Percentiles rank a stretch among this genome's conserved stretches.
Evolutionary conservation across 2,888 invertebrate genomes (phyloP).

Genomic region (Ommatoiulus sabulosus): DNA sequence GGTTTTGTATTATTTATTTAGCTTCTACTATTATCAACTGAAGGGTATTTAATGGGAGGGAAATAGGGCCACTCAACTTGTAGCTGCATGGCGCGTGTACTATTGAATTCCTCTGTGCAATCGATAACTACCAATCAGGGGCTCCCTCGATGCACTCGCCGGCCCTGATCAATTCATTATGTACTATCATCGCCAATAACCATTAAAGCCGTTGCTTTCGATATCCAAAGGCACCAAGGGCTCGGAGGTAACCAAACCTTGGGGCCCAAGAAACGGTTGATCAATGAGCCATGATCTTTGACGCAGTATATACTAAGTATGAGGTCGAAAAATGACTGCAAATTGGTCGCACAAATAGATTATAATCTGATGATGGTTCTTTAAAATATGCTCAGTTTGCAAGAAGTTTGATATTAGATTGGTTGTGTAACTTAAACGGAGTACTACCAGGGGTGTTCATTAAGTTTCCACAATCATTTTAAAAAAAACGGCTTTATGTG

Average conservation of each 20-base stretch:
- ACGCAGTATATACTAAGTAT: too few relatives aligned
- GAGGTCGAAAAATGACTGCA: too few relatives aligned
- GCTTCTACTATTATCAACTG: slow-evolving; percentile 43
- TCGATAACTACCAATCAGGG: slow-evolving; percentile 46
- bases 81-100: slow-evolving; percentile 13
- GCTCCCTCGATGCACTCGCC: slow-evolving; percentile 9
- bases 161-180: slow-evolving; percentile 42
- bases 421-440: too few relatives aligned
- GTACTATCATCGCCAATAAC: neutral
- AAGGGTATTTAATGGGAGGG: slow-evolving; percentile 47
- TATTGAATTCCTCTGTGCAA: slow-evolving; percentile 30
- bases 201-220: neutral
- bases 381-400: too few relatives aligned
- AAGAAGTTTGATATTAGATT: too few relatives aligned
- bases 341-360: too few relatives aligned
- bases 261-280: neutral
- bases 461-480: too few relatives aligned
- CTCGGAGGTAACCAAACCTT: neutral
- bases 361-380: too few relatives aligned
- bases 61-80: slow-evolving; percentile 48
- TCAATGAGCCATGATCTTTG: too few relatives aligned
- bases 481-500: too few relatives aligned
- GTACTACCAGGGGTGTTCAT: too few relatives aligned
- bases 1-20: slow-evolving; percentile 41
- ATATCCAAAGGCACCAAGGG: neutral